Evolutionary conservation across 2,888 invertebrate species (phyloP), one percentile per base, ranked within the genome.

Genomic region (Pogonocherus hispidulus): DNA sequence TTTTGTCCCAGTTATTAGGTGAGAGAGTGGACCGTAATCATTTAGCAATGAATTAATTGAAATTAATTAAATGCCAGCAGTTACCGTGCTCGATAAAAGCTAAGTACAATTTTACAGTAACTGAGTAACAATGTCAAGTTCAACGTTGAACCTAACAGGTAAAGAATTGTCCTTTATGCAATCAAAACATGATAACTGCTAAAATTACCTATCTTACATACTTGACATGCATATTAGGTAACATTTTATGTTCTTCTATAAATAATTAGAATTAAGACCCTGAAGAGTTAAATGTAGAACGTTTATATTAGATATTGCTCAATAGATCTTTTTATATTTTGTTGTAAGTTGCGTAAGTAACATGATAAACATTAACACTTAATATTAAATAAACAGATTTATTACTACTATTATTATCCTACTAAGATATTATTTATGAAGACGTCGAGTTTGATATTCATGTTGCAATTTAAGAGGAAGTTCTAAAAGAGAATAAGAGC

Each of bases 111-210:
- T 65, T 67, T 63, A 66, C 64, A 63, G 63, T 47, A 63, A 68
- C 46, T 44, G 56, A 54, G 52, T 59, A 71, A 67, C 51, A 67
- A 67, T 69, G 71, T 66, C 69, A 70, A 70, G 70, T 67, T 63
- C 60, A 60, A 37, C 37, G 18, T 51, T 62, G 27, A 14, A 35
- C 22, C n/a, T 35, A 62, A 27, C 27, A 27, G 27, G 35, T 54
- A 63, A 22, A 54, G 37, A 46, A 55, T 46, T 46, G 47, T 54
- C 18, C 41, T 27, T 44, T 41, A 27, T 46, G 63, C 54, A 54
- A 46, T 35, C 54, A 27, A 55, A 46, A 16, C 14, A 23, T 22
- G 54, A 54, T 63, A 54, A 54, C 41, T 23, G 54, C 32, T 54
- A 27, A 54, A 44, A 63, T 63, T 63, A 44, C 3, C 27, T 55